Evolutionary conservation across 2,113 vertebrate species (phyloP).

Genomic region (Scortum barcoo): DNA sequence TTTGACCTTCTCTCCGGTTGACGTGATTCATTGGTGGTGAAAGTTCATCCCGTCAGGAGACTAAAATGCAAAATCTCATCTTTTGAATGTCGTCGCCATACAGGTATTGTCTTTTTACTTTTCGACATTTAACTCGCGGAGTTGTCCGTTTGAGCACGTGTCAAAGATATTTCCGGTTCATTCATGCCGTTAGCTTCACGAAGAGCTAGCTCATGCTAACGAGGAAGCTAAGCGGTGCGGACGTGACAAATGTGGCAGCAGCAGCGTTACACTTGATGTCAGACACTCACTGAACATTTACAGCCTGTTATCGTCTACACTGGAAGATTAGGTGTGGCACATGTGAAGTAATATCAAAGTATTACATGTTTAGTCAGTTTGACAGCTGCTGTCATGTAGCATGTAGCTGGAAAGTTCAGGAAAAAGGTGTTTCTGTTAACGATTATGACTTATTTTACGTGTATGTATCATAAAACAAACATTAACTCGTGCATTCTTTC

Average conservation of each 20-base stretch:
- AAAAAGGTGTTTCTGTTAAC: no score
- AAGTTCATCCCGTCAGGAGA: neutral
- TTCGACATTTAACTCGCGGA: no score
- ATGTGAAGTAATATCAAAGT: fast-evolving
- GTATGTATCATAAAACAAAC: no score
- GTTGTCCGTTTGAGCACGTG: no score
- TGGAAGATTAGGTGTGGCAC: fast-evolving
- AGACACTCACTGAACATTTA: neutral
- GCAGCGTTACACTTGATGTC: neutral
- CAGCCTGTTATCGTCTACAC: neutral
- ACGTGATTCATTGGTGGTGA: conserved; percentile 15
- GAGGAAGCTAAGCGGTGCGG: conserved; percentile 45
- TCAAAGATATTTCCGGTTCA: conserved; percentile 23
- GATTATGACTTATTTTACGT: no score
- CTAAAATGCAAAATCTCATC: conserved; percentile 27
- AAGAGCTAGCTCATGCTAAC: conserved; percentile 62
- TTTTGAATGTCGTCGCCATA: conserved; percentile 27
- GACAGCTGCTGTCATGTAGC: conserved; percentile 17
- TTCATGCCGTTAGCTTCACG: conserved; percentile 35
- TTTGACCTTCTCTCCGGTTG: conserved; percentile 66
- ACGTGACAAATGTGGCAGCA: conserved; percentile 58
- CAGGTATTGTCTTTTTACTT: no score
- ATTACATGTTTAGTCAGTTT: neutral
- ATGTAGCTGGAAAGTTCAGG: neutral
- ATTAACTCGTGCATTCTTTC: no score